Evolutionary conservation across 2,888 invertebrate genomes (phyloP), one percentile per base, ranked within the genome.

Genomic region (Melanostoma scalare): DNA sequence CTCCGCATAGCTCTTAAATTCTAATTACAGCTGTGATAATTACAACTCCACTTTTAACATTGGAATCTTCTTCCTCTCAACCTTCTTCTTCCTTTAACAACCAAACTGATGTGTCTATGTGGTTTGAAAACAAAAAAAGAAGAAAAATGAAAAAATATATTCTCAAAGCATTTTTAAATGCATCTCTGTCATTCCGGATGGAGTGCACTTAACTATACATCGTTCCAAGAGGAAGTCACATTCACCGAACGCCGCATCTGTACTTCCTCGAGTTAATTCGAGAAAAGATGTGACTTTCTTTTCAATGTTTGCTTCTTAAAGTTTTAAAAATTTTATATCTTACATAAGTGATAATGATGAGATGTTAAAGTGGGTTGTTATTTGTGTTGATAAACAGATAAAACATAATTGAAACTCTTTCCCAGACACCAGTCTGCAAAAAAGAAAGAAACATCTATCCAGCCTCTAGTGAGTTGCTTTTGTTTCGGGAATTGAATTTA

Each of bases 181-280:
- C 50, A 50, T 82, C 72, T 35, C 9, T 33, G 9, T 35, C 68
- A 56, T 38, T 46, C 40, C 31, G 10, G 55, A 42, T 40, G 50
- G 63, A 78, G 68, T 77, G 73, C 78, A 78, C 73, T 77, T 77
- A 53, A 77, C 38, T 63, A 40, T 44, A 67, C 8, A 9, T 77
- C 68, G 61, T 77, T 73, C 50, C 48, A 58, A 53, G 69, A 61
- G 82, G 69, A 73, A 73, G 53, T 35, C 58, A 73, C 63, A 68
- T 56, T 73, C 68, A 44, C 42, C 35, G 1, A 5, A 33, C 4
- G 20, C 36, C 48, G 6, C 8, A 30, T 36, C 36, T 33, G 50
- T 67, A 76, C 67, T 67, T 76, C 67, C 82, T 69, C 8, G 40
- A 72, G 73, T 63, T 73, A 63, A 10, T 60, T 30, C 55, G 44